These are phyloP conservation scores for Drosophila micromelanica DNA, from an alignment of 1,140 invertebrate species.

Conservation along the genomic window DNA sequence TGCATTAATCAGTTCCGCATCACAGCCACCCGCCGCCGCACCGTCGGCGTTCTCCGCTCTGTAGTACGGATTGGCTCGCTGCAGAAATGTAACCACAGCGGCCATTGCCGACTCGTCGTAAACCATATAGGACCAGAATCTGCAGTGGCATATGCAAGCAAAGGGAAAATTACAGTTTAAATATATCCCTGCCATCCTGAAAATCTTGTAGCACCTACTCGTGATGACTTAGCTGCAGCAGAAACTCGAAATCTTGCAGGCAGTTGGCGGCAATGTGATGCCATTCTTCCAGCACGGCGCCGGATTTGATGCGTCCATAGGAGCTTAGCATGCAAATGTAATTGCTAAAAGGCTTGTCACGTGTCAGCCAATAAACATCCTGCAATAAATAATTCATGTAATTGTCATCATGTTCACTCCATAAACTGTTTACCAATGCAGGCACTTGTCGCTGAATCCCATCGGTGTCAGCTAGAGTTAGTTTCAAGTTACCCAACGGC, in stretches of 20 bases:
- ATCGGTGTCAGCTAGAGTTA: constrained; percentile 42
- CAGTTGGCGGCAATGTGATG: constrained; percentile 57
- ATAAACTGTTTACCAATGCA: constrained; percentile 47
- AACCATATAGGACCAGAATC: constrained; percentile 91
- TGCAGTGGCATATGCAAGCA: constrained; percentile 4
- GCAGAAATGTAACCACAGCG: constrained; percentile 89
- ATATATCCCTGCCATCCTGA: too few species aligned
- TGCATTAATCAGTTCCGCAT: constrained; percentile 43
- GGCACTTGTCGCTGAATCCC: constrained; percentile 51
- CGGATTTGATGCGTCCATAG: constrained; percentile 55
- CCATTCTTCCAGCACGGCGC: constrained; percentile 75
- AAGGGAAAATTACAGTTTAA: neutral
- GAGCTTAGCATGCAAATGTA: constrained; percentile 65
- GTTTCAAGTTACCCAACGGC: constrained; percentile 51
- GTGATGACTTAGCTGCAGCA: constrained; percentile 64
- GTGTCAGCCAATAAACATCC: constrained; percentile 58
- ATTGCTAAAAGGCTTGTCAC: constrained; percentile 57
- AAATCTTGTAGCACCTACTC: constrained; percentile 39
- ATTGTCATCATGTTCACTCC: neutral
- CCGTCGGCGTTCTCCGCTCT: constrained; percentile 79
- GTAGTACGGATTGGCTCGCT: constrained; percentile 90
- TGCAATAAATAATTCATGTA: constrained; percentile 6
- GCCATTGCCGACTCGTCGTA: constrained; percentile 88
- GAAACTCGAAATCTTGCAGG: constrained; percentile 68
- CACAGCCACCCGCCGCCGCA: constrained; percentile 22